phyloP scores from a whole-genome alignment of 1,140 invertebrate genomes.

The Proctacanthus coquilletti region DNA sequence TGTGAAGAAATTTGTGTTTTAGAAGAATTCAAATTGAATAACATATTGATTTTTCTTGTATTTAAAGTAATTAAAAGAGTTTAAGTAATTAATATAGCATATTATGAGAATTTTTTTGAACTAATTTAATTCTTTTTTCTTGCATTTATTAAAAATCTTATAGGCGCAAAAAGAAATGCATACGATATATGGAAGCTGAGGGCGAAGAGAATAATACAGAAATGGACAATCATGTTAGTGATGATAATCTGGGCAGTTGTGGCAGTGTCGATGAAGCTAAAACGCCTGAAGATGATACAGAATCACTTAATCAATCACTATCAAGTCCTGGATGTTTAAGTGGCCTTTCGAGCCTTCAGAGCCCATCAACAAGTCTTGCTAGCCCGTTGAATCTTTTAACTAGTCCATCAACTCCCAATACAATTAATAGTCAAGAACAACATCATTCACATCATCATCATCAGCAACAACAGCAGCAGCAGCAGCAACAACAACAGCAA shows the following conservation, averaged over 20 bases:
- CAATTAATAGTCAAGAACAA: neutral
- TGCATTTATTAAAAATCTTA: neutral
- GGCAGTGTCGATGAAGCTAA: conserved; percentile 56
- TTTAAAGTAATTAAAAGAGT: no score
- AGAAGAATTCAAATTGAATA: no score
- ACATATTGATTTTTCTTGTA: no score
- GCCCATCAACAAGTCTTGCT: conserved; percentile 49
- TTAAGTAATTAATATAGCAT: no score
- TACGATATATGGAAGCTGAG: conserved; percentile 74
- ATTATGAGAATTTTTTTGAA: neutral
- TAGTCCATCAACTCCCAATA: conserved; percentile 24
- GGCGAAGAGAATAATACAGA: conserved; percentile 36
- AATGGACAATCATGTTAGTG: conserved; percentile 38
- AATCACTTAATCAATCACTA: conserved; percentile 47
- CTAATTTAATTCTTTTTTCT: neutral
- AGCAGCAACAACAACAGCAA: conserved; percentile 3
- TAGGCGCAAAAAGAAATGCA: conserved; percentile 98
- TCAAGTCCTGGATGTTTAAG: conserved; percentile 63
- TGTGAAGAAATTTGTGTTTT: no score
- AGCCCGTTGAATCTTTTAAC: conserved; percentile 46
- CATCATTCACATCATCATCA: conserved; percentile 1
- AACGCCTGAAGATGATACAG: conserved; percentile 46
- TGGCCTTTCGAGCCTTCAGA: conserved; percentile 60
- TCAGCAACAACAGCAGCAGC: neutral
- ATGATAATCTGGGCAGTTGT: conserved; percentile 62